Base-by-base conservation (phyloP, 2,888 invertebrate genomes). In the Melanostoma scalare region DNA sequence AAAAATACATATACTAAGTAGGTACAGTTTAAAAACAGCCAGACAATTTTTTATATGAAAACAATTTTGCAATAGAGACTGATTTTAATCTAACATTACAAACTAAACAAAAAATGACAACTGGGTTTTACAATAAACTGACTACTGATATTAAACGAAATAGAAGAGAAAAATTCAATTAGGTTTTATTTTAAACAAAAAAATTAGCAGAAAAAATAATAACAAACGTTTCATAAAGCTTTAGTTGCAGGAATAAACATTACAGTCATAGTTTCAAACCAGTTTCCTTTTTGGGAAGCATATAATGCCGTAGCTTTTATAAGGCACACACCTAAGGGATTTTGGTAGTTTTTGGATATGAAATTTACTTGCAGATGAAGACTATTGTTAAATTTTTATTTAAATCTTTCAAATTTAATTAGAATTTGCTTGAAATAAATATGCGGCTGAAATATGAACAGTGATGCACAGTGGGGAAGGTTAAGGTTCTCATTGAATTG, bases 61-160 rank as follows among this genome's bases (percentile, higher is more conserved):
- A 81, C 80, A 79, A 85, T 78, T 87, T 88, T 88, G 90, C 91
- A 90, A 91, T 90, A 91, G 90, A 91, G 90, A 91, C 90, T 91
- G 90, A 91, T 90, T 91, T 89, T 82, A 71, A 84, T 84, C 78
- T 78, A 84, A 73, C 46, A 69, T 78, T 68, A 84, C 69, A 46
- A 75, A 77, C 75, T 67, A 73, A 86, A 63, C 30, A 78, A 60
- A 75, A 61, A 80, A 85, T 58, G 77, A 77, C 67, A 50, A 73
- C 77, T 81, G 81, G 75, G 81, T 85, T 80, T 80, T 81, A 77
- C 58, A 75, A 52, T 67, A 71, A 77, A 61, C 38, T 58, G 46
- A 65, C 36, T 58, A 63, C 10, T 5, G 40, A 10, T 33, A 53
- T 56, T 35, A 46, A 52, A 31, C 30, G 73, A 79, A 81, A 84